phyloP scores from a whole-genome alignment of 2,113 vertebrate genomes.

The Nansenia antarctica region DNA sequence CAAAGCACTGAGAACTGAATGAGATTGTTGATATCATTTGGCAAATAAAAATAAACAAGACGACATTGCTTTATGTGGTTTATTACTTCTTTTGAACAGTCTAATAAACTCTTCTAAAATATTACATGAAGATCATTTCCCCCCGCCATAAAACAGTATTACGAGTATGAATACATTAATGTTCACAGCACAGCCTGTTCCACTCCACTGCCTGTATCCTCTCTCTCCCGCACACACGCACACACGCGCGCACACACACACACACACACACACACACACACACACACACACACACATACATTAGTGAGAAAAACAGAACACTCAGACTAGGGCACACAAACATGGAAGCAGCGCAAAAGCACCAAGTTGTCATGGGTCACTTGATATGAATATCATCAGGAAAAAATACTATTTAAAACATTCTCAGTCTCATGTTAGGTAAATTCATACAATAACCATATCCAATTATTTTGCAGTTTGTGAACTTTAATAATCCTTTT shows the following conservation, averaged over 20 bases:
- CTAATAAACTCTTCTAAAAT: slow-evolving; percentile 76
- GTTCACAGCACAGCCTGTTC: slow-evolving; percentile 75
- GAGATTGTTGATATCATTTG: no score
- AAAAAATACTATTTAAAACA: slow-evolving; percentile 5
- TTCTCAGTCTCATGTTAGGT: not conserved
- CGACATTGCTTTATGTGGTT: slow-evolving; percentile 59
- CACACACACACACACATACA: slow-evolving; percentile 25
- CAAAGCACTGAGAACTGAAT: no score
- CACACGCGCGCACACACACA: no score
- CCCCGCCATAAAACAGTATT: slow-evolving; percentile 69
- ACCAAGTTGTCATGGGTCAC: slow-evolving; percentile 49
- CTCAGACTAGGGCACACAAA: slow-evolving; percentile 44
- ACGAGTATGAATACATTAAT: slow-evolving; percentile 70
- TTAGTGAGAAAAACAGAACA: slow-evolving; percentile 45
- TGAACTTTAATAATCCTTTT: no score
- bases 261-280: slow-evolving; percentile 33
- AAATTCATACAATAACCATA: not conserved
- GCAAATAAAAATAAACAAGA: slow-evolving; percentile 13
- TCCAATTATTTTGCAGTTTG: not conserved
- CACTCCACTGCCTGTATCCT: slow-evolving; percentile 57
- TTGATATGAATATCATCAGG: slow-evolving; percentile 50
- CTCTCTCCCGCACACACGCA: no score
- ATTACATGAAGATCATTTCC: slow-evolving; percentile 71
- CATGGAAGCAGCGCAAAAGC: slow-evolving; percentile 66
- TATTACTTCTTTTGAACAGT: slow-evolving; percentile 77